Evolutionary conservation across 2,888 invertebrate species (phyloP).

Genomic region (Patella depressa): DNA sequence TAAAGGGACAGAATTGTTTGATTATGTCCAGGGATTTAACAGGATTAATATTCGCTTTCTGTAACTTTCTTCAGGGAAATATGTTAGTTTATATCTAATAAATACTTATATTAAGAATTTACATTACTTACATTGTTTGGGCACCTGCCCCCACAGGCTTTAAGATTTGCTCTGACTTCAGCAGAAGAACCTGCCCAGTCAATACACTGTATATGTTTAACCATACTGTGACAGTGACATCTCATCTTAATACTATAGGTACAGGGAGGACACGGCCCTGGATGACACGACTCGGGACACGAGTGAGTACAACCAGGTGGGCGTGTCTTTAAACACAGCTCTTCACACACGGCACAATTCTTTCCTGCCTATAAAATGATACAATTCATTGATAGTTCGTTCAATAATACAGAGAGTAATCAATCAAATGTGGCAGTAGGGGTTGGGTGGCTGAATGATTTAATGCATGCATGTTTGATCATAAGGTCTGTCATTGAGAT

Average conservation of each 20-base stretch:
- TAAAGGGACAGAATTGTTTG: too few species aligned
- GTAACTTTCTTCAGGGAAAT: too few species aligned
- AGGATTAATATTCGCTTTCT: too few species aligned
- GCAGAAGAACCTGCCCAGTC: constrained; percentile 76
- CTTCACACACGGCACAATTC: constrained; percentile 69
- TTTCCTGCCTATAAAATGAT: constrained; percentile 59
- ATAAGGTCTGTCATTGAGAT: too few species aligned
- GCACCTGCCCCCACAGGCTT: constrained; percentile 87
- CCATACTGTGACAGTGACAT: constrained; percentile 87
- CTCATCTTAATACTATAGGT: constrained; percentile 71
- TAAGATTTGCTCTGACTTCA: constrained; percentile 71
- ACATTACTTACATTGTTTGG: constrained; percentile 80
- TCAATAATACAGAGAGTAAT: too few species aligned
- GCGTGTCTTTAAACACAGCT: constrained; percentile 72
- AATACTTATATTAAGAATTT: too few species aligned
- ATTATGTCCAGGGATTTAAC: too few species aligned
- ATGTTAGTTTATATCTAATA: too few species aligned
- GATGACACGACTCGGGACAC: constrained; percentile 77
- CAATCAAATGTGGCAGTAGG: too few species aligned
- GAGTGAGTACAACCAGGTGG: constrained; percentile 80
- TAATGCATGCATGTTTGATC: too few species aligned
- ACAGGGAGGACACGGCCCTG: constrained; percentile 83
- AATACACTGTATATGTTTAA: constrained; percentile 81
- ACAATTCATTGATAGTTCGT: too few species aligned
- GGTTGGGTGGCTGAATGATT: too few species aligned